A percentile compares a stretch with the other conserved stretches of the same genome.
Conservation (phyloP, 2,113 vertebrate genomes). For the Datnioides undecimradiatus region DNA sequence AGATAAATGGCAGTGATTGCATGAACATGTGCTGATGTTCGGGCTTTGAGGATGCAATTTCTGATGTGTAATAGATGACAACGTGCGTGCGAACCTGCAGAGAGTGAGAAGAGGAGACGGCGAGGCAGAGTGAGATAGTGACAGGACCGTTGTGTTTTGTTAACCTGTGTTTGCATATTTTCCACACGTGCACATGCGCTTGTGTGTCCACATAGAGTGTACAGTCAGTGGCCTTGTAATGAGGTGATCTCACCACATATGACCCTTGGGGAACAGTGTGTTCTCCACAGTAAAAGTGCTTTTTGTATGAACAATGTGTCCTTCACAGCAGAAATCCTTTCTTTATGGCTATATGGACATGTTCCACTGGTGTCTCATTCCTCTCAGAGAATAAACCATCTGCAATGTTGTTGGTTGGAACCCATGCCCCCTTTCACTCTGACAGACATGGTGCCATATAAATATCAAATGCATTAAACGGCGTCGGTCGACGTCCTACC, state of each 20-base stretch:
- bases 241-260: conserved; percentile 66
- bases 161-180: conserved; percentile 57
- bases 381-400: conserved; percentile 49
- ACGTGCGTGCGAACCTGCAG: not conserved
- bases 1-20: conserved; percentile 13
- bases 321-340: conserved; percentile 69
- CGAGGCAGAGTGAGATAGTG: not conserved
- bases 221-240: conserved; percentile 56
- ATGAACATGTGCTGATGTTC: not conserved
- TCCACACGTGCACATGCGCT: conserved; percentile 44
- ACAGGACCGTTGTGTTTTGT: conserved; percentile 24
- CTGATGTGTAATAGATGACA: not conserved
- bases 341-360: conserved; percentile 56
- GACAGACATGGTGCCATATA: conserved; percentile 34
- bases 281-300: conserved; percentile 46
- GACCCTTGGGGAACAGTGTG: conserved; percentile 58
- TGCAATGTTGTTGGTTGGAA: conserved; percentile 42
- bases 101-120: not conserved
- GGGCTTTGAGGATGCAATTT: conserved; percentile 5
- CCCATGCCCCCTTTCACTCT: not conserved
- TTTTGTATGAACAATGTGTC: conserved; percentile 65
- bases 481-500: conserved; percentile 6
- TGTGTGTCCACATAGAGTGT: conserved; percentile 32
- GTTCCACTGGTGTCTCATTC: conserved; percentile 57
- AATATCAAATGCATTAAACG: conserved; percentile 41